These are phyloP conservation scores for Meteorus sp. DNA, from an alignment of 1,140 invertebrate species.

Conservation along the genomic window DNA sequence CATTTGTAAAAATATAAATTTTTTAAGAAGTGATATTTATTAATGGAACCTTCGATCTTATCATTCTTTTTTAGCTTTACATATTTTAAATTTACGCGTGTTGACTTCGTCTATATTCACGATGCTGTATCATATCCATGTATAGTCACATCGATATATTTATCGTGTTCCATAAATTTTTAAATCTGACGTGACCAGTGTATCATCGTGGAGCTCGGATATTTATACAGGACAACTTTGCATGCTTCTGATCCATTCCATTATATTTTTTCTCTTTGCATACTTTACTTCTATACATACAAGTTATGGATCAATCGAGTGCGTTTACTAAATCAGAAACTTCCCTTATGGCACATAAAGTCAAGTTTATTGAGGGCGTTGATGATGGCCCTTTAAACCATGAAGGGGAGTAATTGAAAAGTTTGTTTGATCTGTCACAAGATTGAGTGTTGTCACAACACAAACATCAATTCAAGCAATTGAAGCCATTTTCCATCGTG, in stretches of 20 bases:
- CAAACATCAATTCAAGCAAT: neutral
- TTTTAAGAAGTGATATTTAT: neutral
- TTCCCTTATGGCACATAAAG: neutral
- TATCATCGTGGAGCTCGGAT: neutral
- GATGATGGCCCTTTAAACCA: neutral
- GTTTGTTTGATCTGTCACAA: neutral
- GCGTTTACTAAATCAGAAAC: neutral
- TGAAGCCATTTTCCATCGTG: neutral
- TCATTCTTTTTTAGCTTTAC: neutral
- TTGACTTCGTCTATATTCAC: neutral
- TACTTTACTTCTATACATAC: too few species aligned
- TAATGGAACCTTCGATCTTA: constrained; percentile 14
- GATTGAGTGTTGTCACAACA: neutral
- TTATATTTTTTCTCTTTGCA: too few species aligned
- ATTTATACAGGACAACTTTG: neutral
- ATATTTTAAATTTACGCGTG: neutral
- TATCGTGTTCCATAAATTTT: constrained; percentile 13
- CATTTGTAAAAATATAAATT: constrained; percentile 2
- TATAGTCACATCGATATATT: constrained; percentile 8
- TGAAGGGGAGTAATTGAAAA: neutral
- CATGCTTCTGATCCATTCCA: neutral
- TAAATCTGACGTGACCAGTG: neutral
- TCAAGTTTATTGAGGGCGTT: neutral
- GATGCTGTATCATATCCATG: neutral
- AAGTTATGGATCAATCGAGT: too few species aligned